Conservation (phyloP, 53 echinoderm and acorn worm genomes). For the Mesocentrotus franciscanus region DNA sequence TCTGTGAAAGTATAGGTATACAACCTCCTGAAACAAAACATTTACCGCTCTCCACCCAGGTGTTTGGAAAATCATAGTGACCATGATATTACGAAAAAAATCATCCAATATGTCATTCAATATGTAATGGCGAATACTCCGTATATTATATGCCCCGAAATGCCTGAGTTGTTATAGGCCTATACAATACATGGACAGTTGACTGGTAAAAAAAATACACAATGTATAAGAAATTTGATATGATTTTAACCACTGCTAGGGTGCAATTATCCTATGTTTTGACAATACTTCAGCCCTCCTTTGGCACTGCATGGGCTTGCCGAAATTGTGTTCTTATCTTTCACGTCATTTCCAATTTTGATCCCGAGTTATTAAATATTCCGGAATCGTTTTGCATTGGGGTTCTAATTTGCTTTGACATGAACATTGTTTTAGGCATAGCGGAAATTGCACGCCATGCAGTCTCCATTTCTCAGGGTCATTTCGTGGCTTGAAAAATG, state of each 20-base stretch:
- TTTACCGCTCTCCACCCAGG: too few relatives aligned
- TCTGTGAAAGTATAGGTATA: neutral
- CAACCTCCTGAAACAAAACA: neutral
- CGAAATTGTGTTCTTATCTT: neutral
- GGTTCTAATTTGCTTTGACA: constrained; percentile 26
- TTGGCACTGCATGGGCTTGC: neutral
- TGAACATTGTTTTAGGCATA: constrained; percentile 43
- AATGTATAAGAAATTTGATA: neutral
- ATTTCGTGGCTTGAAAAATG: neutral
- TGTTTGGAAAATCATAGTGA: too few relatives aligned
- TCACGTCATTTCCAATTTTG: neutral
- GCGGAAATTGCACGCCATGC: constrained; percentile 17
- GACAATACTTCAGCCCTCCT: neutral
- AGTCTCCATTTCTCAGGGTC: neutral
- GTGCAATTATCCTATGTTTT: neutral
- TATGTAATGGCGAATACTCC: too few relatives aligned
- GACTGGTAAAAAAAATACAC: neutral
- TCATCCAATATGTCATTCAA: too few relatives aligned
- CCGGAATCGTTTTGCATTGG: neutral
- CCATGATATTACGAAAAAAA: too few relatives aligned
- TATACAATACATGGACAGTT: too few relatives aligned
- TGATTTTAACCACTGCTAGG: neutral
- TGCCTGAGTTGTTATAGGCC: too few relatives aligned
- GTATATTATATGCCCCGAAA: too few relatives aligned
- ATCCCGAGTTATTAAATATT: neutral